Evolutionary conservation across 1,140 invertebrate genomes (phyloP), one percentile per base, ranked within the genome.

Genomic region (Lordiphosa mommai): DNA sequence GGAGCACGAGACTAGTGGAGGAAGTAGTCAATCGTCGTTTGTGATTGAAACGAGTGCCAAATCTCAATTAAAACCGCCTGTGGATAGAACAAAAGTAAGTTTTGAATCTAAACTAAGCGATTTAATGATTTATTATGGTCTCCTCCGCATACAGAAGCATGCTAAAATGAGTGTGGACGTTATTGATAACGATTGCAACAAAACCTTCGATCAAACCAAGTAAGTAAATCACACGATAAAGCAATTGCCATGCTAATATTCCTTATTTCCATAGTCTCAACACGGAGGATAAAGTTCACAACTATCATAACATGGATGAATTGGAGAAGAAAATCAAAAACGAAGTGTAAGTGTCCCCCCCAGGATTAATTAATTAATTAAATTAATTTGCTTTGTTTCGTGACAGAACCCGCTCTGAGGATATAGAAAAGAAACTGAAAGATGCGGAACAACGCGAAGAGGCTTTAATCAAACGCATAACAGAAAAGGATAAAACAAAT

Each of bases 121-220:
- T 32, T 32, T n/a, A n/a, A 13, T 29, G 23, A 9, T 23, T n/a
- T 9, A 10, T 43, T 14, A 29, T 10, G 17, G 4, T 14, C 10
- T 23, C 20, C 6, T n/a, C n/a, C 20, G 5, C 20, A 5, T 20
- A 4, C 55, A 88, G 87, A 87, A 87, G 71, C 67, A 88, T 88
- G 87, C 65, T 66, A 88, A 74, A 76, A 89, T 89, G 88, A 89
- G 86, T 84, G 84, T 89, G 53, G 87, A 88, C 67, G 79, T 88
- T 41, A 86, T 88, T 59, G 87, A 84, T 63, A 88, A 88, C 72
- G 85, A 88, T 74, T 87, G 64, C 38, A 88, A 88, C 44, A 88
- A 88, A 64, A 61, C 84, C 52, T 84, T 84, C 50, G 87, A 88
- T 37, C 84, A 88, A 66, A 72, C 71, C 58, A 88, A 73, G 87